Conservation (phyloP, 2,888 invertebrate species). For the Tetropium fuscum region DNA sequence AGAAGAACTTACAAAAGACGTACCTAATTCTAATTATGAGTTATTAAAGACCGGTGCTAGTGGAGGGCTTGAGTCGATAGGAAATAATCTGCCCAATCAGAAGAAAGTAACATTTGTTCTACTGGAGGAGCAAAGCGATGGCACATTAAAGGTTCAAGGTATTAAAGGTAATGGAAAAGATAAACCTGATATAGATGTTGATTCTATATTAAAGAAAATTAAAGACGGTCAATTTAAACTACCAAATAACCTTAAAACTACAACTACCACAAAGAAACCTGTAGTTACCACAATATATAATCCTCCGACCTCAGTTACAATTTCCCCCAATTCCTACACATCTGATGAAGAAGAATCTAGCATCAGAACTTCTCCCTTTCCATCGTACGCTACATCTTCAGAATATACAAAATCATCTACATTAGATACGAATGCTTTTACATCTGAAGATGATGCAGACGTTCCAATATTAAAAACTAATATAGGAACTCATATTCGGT, state of each 20-base stretch:
- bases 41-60: conserved; percentile 81
- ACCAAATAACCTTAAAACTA: conserved; percentile 67
- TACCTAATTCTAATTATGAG: conserved; percentile 84
- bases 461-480: conserved; percentile 54
- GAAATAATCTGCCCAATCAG: conserved; percentile 72
- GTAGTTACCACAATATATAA: conserved; percentile 35
- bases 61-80: conserved; percentile 79
- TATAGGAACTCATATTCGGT: conserved; percentile 52
- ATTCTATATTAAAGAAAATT: conserved; percentile 83
- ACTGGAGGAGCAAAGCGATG: conserved; percentile 87
- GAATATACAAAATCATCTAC: conserved; percentile 15
- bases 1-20: conserved; percentile 83
- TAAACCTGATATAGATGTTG: conserved; percentile 80
- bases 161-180: conserved; percentile 82
- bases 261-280: conserved; percentile 42
- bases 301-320: conserved; percentile 46
- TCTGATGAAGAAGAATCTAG: conserved; percentile 36
- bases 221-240: conserved; percentile 85
- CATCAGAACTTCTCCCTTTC: not conserved
- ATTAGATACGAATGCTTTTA: conserved; percentile 27
- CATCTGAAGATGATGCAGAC: conserved; percentile 44
- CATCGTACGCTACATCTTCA: conserved; percentile 4
- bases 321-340: conserved; percentile 60
- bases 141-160: conserved; percentile 87
- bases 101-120: conserved; percentile 91